Evolutionary conservation across 2,113 vertebrate genomes (phyloP).

Genomic region (Albula goreensis): DNA sequence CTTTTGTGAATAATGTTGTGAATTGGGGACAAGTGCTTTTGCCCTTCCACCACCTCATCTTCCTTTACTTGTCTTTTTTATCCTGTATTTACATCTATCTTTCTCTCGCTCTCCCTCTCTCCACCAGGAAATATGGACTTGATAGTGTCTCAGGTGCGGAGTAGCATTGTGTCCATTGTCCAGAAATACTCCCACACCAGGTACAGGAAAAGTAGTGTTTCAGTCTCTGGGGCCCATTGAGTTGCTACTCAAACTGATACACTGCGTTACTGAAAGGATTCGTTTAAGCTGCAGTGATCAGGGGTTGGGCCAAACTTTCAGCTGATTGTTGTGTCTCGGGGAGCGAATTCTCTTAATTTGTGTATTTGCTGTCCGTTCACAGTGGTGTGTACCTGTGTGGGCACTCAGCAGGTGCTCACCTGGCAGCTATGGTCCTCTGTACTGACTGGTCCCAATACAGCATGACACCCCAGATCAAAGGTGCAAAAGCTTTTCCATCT

Average conservation of each 20-base stretch:
- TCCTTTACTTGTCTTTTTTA: background rate
- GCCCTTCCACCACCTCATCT: background rate
- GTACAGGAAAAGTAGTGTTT: conserved; percentile 55
- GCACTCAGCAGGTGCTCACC: conserved; percentile 90
- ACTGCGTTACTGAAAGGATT: background rate
- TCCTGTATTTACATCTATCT: background rate
- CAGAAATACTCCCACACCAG: conserved; percentile 71
- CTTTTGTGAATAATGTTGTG: background rate
- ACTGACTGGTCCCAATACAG: conserved; percentile 78
- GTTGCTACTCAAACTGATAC: background rate
- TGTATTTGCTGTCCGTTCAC: background rate
- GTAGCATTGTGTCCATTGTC: conserved; percentile 71
- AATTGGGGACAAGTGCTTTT: background rate
- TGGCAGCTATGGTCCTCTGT: conserved; percentile 84
- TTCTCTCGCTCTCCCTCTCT: background rate
- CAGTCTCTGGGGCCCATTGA: background rate
- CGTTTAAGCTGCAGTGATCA: background rate
- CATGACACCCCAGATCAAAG: conserved; percentile 79
- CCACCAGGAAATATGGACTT: conserved; percentile 80
- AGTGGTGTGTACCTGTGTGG: conserved; percentile 89
- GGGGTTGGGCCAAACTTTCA: background rate
- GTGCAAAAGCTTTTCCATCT: conserved; percentile 59
- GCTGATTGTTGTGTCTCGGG: background rate
- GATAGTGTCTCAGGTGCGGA: conserved; percentile 85
- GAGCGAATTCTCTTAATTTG: background rate